Conservation (phyloP, 2,888 invertebrate species). For the Heteromyza rotundicornis region DNA sequence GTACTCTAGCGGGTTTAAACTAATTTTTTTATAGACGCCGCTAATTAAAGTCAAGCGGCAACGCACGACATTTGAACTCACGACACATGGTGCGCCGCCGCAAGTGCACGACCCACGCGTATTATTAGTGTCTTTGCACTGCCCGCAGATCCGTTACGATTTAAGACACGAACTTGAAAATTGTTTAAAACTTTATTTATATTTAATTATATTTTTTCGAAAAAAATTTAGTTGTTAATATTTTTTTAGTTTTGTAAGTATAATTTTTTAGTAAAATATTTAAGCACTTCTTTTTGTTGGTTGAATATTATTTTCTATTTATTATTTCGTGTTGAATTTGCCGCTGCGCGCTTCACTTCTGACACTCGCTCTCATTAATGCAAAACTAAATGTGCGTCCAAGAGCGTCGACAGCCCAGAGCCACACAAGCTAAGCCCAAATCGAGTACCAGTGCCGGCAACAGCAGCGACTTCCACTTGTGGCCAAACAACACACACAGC, state of each 20-base stretch:
- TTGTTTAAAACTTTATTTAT: constrained; percentile 12
- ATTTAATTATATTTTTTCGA: constrained; percentile 4
- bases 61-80: constrained; percentile 24
- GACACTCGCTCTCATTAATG: constrained; percentile 60
- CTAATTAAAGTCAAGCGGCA: constrained; percentile 17
- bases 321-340: background rate
- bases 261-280: too few species aligned
- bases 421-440: constrained; percentile 13
- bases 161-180: background rate
- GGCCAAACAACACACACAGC: constrained; percentile 10
- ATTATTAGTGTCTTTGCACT: constrained; percentile 19
- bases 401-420: constrained; percentile 28
- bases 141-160: constrained; percentile 12
- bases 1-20: too few species aligned
- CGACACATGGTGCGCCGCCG: background rate
- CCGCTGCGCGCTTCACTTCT: constrained; percentile 28
- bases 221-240: background rate
- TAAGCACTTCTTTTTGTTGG: constrained; percentile 20
- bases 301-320: constrained; percentile 16
- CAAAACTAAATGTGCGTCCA: constrained; percentile 53
- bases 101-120: background rate
- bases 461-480: constrained; percentile 26
- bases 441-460: background rate
- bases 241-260: constrained; percentile 8
- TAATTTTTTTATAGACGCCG: background rate